Percentiles rank a stretch among this genome's conserved stretches.
phyloP scores from a whole-genome alignment of 2,113 vertebrate genomes.

The Piaya cayana region DNA sequence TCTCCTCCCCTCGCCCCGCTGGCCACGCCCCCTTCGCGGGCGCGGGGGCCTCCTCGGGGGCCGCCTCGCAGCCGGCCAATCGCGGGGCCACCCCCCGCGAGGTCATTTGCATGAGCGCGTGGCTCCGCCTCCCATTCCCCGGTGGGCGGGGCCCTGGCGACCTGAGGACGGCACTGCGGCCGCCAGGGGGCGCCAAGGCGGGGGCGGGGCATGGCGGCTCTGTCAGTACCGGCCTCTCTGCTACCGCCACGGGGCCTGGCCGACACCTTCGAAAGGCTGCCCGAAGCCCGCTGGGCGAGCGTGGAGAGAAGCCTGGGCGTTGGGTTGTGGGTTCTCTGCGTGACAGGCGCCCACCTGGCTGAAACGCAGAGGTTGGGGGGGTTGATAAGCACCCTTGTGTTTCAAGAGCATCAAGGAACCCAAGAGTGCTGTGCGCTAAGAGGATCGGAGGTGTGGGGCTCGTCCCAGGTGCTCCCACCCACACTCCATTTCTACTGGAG shows the following conservation, averaged over 20 bases:
- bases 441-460: fast-evolving
- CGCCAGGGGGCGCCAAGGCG: background rate
- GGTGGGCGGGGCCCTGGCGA: background rate
- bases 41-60: background rate
- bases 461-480: background rate
- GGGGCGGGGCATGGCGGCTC: background rate
- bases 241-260: background rate
- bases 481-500: background rate
- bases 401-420: background rate
- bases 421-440: background rate
- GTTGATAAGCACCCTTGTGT: background rate
- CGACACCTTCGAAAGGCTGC: background rate
- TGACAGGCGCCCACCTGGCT: background rate
- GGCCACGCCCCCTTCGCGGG: constrained; percentile 48
- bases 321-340: background rate
- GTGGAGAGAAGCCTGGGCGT: background rate
- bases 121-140: constrained; percentile 50
- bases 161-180: background rate
- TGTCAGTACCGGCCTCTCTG: fast-evolving
- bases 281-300: fast-evolving
- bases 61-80: constrained; percentile 32
- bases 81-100: background rate
- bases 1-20: background rate
- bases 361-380: background rate
- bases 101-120: constrained; percentile 3